Percentiles rank a stretch among this genome's conserved stretches.
Evolutionary conservation across 2,888 invertebrate species (phyloP).

Genomic region (Empis livida): DNA sequence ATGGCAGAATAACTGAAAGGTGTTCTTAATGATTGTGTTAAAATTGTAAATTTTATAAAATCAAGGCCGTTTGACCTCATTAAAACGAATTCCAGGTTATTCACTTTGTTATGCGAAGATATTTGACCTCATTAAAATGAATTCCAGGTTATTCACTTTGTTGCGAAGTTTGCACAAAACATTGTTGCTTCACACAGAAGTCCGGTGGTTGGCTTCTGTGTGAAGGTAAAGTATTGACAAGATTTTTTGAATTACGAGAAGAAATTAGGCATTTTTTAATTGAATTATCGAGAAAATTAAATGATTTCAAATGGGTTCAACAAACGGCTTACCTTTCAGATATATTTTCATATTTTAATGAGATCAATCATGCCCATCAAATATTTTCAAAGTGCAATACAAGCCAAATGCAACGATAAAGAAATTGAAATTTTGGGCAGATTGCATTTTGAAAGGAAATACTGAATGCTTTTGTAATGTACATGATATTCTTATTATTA

Average conservation of each 20-base stretch:
- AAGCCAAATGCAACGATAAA: not conserved
- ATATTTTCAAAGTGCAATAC: not conserved
- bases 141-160: not conserved
- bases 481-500: too few species aligned
- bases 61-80: not conserved
- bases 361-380: not conserved
- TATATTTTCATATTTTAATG: not conserved
- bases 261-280: not conserved
- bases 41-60: slow-evolving; percentile 1
- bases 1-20: not conserved
- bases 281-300: too few species aligned
- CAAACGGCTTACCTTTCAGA: not conserved
- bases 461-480: too few species aligned
- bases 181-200: slow-evolving; percentile 1
- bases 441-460: too few species aligned
- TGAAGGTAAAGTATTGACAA: not conserved
- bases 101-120: too few species aligned
- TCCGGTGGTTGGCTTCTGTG: not conserved
- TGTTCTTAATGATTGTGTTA: not conserved
- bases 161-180: not conserved
- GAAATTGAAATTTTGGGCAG: not conserved
- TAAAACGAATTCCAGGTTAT: too few species aligned
- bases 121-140: too few species aligned
- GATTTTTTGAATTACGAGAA: not conserved
- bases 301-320: too few species aligned